Base-by-base conservation (phyloP, 2,888 invertebrate species). In the Trachelus tabidus region DNA sequence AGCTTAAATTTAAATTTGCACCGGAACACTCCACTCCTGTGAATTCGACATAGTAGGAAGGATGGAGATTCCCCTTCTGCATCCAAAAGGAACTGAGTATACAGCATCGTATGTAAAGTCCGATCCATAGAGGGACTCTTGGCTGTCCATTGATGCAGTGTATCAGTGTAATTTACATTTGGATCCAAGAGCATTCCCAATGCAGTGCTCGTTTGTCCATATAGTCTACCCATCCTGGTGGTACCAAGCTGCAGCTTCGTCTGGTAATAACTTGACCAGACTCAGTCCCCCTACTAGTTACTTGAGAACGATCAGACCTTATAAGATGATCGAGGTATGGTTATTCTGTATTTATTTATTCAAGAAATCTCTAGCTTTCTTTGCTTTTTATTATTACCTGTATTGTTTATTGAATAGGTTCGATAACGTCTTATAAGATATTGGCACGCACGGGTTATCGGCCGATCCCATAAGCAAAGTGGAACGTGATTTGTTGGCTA, bases 401-500 rank as follows among this genome's bases (percentile, higher is more conserved):
- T 56, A 23, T 23, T 23, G 56, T 56, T 56, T 56, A 23, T 56
- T 23, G 23, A 56, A 56, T 9, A 56, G 56, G 9, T 56, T 56
- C 23, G 23, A 56, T 9, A 23, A 9, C 56, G 9, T 56, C 56
- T 9, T 56, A 23, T 0, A 23, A 56, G 56, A 56, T 56, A 56
- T 56, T 56, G 23, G 56, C 56, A 56, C 56, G 56, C 56, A 23
- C 23, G 56, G 56, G 23, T 56, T 56, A 56, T 56, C 56, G 23
- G 56, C 56, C 23, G 56, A 56, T 56, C 56, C 15, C 56, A 56
- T 56, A 56, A 56, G 56, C 56, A 56, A 56, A 56, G 56, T 56
- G 56, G 56, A 81, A 82, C 79, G 79, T 82, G 80, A 83, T 83
- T 81, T 79, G 81, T 79, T 79, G 81, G 73, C 76, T 80, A 83